Evolutionary conservation across 2,113 vertebrate species (phyloP).

Genomic region (Otolemur garnettii): DNA sequence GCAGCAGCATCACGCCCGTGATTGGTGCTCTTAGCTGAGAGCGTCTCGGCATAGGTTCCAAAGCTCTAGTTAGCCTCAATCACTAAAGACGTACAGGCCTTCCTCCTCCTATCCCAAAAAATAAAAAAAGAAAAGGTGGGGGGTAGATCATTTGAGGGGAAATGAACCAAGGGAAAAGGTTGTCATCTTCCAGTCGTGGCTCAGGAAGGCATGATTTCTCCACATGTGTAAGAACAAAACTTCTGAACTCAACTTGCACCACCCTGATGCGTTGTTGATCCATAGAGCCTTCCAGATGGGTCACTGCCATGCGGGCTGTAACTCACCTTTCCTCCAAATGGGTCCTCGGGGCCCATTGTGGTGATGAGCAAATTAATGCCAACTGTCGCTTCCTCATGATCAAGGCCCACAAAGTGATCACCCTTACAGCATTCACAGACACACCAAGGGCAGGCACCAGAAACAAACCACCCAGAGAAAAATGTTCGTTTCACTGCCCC

Average conservation of each 20-base stretch:
- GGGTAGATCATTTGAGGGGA: background rate
- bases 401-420: background rate
- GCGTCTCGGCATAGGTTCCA: rapidly evolving
- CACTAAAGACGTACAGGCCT: background rate
- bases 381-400: slow-evolving; percentile 32
- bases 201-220: background rate
- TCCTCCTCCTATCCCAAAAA: background rate
- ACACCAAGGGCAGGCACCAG: background rate
- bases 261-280: background rate
- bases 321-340: slow-evolving; percentile 44
- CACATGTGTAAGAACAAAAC: background rate
- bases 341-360: background rate
- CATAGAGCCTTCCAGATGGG: background rate
- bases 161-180: background rate
- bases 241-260: no score
- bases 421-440: background rate
- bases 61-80: background rate
- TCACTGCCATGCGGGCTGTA: background rate
- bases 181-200: background rate
- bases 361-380: background rate
- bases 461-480: background rate
- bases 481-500: background rate
- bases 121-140: background rate
- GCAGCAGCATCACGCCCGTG: rapidly evolving
- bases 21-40: background rate